Conservation (phyloP, 2,797 vertebrate genomes). For the Rhadinocentrus ornatus region DNA sequence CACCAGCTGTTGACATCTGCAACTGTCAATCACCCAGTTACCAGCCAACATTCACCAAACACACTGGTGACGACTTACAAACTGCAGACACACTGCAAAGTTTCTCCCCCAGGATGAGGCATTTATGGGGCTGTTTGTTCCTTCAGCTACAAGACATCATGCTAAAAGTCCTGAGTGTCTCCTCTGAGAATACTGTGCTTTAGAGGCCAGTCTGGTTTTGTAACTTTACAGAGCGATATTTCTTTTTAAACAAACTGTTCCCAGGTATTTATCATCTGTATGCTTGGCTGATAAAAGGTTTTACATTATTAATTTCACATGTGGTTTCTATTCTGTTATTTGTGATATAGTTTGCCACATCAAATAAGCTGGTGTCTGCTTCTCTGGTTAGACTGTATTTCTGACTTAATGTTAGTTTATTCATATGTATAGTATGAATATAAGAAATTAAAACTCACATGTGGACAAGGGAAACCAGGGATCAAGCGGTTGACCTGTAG, state of each 20-base stretch:
- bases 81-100: constrained; percentile 7
- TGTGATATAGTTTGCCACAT: background rate
- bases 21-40: constrained; percentile 73
- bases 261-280: background rate
- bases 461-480: too few relatives aligned
- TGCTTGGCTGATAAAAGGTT: background rate
- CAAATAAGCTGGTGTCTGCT: background rate
- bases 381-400: background rate
- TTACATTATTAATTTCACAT: background rate
- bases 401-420: background rate
- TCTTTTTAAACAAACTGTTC: background rate
- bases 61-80: constrained; percentile 10
- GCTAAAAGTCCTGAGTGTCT: constrained; percentile 32
- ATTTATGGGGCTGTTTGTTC: constrained; percentile 35
- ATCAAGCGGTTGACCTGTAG: background rate
- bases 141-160: constrained; percentile 10
- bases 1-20: constrained; percentile 81
- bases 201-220: constrained; percentile 6
- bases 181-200: constrained; percentile 40
- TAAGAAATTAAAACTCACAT: background rate
- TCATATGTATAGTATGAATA: background rate
- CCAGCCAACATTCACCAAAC: constrained; percentile 12
- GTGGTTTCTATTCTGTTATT: background rate
- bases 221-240: constrained; percentile 1
- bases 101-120: constrained; percentile 14